Percentiles rank a stretch among this genome's conserved stretches.
phyloP scores from a whole-genome alignment of 2,113 vertebrate genomes.

The Parus major region DNA sequence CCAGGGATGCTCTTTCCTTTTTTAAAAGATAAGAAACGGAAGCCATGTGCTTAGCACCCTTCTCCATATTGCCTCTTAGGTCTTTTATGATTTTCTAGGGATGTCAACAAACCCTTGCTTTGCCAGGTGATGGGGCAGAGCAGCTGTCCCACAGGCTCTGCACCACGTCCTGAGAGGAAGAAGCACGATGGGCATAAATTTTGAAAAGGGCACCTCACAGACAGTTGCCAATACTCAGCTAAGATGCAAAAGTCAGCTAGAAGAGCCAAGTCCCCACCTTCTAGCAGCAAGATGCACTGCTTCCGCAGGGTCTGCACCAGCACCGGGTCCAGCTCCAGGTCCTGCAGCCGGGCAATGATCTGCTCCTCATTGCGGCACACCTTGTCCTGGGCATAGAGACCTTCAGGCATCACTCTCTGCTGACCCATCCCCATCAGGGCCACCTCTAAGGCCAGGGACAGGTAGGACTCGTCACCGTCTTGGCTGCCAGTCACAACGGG shows the following conservation, averaged over 20 bases:
- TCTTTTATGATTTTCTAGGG: not conserved
- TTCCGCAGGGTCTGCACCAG: slow-evolving; percentile 92
- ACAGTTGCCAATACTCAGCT: not conserved
- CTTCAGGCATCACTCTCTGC: slow-evolving; percentile 97
- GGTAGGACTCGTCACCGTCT: slow-evolving; percentile 88
- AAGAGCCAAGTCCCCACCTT: slow-evolving; percentile 77
- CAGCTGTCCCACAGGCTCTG: not conserved
- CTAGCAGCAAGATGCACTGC: slow-evolving; percentile 91
- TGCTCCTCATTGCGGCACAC: slow-evolving; percentile 98
- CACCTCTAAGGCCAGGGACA: slow-evolving; percentile 94
- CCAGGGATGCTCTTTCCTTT: not conserved
- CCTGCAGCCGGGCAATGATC: slow-evolving; percentile 90
- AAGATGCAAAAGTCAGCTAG: not conserved
- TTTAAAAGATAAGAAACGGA: not conserved
- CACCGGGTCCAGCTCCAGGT: slow-evolving; percentile 90
- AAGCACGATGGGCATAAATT: not conserved
- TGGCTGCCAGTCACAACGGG: slow-evolving; percentile 80
- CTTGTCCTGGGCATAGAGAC: slow-evolving; percentile 96
- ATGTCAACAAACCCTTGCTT: not conserved
- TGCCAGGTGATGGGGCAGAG: not conserved
- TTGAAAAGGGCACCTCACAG: not conserved
- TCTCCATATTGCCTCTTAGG: not conserved
- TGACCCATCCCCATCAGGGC: slow-evolving; percentile 98
- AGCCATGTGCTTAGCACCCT: not conserved
- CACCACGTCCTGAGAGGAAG: not conserved